phyloP scores from a whole-genome alignment of 2,113 vertebrate species.

The Rhodinocichla rosea region DNA sequence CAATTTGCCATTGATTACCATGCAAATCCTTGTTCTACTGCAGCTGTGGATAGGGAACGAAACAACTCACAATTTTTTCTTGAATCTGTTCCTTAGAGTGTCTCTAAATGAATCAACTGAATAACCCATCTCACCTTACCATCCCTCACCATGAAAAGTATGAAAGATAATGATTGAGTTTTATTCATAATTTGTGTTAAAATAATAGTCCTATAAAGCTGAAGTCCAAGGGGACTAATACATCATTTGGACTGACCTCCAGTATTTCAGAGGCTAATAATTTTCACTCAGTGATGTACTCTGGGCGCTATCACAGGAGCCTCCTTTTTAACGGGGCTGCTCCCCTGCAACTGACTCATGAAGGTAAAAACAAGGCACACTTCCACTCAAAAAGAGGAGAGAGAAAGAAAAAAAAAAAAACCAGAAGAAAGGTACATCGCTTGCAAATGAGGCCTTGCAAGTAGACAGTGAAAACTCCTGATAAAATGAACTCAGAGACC shows the following conservation, averaged over 20 bases:
- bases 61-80: not conserved
- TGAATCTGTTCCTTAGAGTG: not conserved
- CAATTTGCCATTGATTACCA: not conserved
- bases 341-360: not conserved
- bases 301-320: not conserved
- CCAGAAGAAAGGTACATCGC: not conserved
- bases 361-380: not conserved
- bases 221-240: not conserved
- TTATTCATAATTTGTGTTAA: constrained; percentile 9
- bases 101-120: not conserved
- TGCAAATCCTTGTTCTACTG: not conserved
- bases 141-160: not conserved
- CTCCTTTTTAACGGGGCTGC: not conserved
- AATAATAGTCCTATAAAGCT: not conserved
- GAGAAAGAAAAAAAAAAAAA: not conserved
- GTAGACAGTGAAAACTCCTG: not conserved
- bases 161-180: not conserved
- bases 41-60: not conserved
- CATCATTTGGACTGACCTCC: not conserved
- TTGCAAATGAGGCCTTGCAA: not conserved
- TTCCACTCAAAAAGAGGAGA: not conserved
- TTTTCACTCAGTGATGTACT: not conserved
- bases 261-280: not conserved
- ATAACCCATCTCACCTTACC: not conserved
- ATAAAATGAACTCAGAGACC: not conserved